Evolutionary conservation across 2,113 vertebrate genomes (phyloP), one percentile per base, ranked within the genome.

Genomic region (Microtus pennsylvanicus): DNA sequence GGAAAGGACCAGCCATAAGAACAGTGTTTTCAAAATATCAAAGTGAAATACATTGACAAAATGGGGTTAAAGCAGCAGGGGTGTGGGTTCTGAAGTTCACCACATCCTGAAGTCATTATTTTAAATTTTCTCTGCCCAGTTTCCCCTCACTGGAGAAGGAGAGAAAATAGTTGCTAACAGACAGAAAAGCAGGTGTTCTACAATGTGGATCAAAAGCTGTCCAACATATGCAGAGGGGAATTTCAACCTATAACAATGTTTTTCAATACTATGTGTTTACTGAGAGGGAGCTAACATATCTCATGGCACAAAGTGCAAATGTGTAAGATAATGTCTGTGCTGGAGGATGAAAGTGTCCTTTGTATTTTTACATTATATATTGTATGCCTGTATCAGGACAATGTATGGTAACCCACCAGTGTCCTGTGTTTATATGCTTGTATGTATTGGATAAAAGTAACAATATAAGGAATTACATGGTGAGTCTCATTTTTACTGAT

Each of bases 61-160:
- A 91, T 55, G 75, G 65, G 74, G 86, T 95, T 91, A 92, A 92
- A 93, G 45, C 69, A 92, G 50, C 42, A 94, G 72, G 63, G 42
- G 42, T 78, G 7, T 33, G 50, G 26, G 12, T 70, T 87, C 45
- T 45, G 1, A 72, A 94, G 38, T 80, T 16, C 50, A 92, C 33
- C 42, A 33, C 3, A 65, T 21, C 33, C 45, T n/a, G 12, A 58
- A 70, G 80, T 80, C 87, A 87, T 89, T 89, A 70, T 87, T 91
- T 78, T 78, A 24, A 24, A 7, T 74, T 92, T 91, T 5, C 28
- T 97, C 69, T 83, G 10, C 5, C 76, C 19, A 72, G 24, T 24
- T 91, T 81, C 24, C 16, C 21, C 89, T 75, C 76, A 21, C 35
- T 83, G n/a, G 45, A 83, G 14, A 61, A 12, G 7, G 24, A 82